phyloP scores from a whole-genome alignment of 2,113 vertebrate species.

The Atrichornis clamosus region DNA sequence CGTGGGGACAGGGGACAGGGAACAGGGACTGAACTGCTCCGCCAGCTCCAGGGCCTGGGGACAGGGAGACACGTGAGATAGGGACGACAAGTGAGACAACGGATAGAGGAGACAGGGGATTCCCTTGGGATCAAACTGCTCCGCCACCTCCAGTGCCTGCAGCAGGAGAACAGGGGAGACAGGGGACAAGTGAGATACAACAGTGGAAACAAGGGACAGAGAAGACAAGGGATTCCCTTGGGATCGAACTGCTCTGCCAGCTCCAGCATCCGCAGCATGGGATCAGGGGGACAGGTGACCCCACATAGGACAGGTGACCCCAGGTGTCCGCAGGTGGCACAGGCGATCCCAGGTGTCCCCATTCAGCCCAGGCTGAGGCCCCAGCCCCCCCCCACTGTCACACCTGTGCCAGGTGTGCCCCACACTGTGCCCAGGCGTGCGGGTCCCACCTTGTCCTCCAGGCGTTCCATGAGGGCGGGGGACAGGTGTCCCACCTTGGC shows the following conservation, averaged over 20 bases:
- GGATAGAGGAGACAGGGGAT: too few relatives aligned
- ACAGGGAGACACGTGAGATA: too few relatives aligned
- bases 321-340: not conserved
- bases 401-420: too few relatives aligned
- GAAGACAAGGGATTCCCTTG: too few relatives aligned
- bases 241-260: too few relatives aligned
- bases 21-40: not conserved
- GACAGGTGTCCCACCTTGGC: slow-evolving; percentile 68
- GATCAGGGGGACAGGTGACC: not conserved
- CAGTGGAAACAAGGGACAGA: too few relatives aligned
- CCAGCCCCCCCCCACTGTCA: rapidly evolving
- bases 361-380: not conserved
- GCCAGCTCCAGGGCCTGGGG: not conserved
- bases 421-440: rapidly evolving
- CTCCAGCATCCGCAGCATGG: too few relatives aligned
- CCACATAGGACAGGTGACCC: not conserved
- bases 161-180: not conserved
- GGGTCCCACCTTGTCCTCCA: slow-evolving; percentile 90
- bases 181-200: too few relatives aligned
- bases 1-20: too few relatives aligned
- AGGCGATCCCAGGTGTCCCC: not conserved
- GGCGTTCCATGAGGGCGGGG: slow-evolving; percentile 74
- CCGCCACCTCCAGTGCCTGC: too few relatives aligned
- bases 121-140: too few relatives aligned
- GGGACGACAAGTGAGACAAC: too few relatives aligned